A percentile compares a stretch with the other conserved stretches of the same genome.
phyloP scores from a whole-genome alignment of 2,888 invertebrate species.

The Endotricha flammealis region DNA sequence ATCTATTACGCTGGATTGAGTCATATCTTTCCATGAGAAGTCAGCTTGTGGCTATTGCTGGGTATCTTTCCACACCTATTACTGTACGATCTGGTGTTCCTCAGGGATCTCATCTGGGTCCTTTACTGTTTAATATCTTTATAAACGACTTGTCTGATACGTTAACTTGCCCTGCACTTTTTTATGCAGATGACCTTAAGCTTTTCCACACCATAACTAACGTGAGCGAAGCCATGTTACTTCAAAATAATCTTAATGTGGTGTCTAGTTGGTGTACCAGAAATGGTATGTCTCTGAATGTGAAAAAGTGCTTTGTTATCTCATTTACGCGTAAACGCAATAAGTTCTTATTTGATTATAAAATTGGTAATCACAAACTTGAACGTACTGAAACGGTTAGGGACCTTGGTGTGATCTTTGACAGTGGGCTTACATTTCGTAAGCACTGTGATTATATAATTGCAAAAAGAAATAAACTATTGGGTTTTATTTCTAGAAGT shows the following conservation, averaged over 20 bases:
- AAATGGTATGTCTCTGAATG: not conserved
- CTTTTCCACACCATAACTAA: no score
- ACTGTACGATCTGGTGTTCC: not conserved
- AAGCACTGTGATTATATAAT: not conserved
- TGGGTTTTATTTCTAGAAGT: no score
- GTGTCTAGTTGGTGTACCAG: not conserved
- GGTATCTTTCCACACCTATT: not conserved
- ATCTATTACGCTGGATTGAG: not conserved
- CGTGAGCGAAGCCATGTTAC: not conserved
- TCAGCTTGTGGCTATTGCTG: not conserved
- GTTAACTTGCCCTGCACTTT: not conserved
- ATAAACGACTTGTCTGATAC: not conserved
- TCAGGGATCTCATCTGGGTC: not conserved
- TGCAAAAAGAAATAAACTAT: not conserved
- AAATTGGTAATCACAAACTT: constrained; percentile 1
- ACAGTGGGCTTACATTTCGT: not conserved
- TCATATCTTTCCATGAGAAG: not conserved
- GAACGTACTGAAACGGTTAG: not conserved
- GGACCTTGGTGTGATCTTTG: no score
- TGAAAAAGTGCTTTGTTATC: not conserved
- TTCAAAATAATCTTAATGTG: not conserved
- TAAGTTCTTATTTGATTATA: constrained; percentile 1
- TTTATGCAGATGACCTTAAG: not conserved
- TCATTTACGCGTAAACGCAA: not conserved
- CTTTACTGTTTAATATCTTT: no score